phyloP scores from a whole-genome alignment of 2,113 vertebrate genomes.

The Rhynchopsitta pachyrhyncha region DNA sequence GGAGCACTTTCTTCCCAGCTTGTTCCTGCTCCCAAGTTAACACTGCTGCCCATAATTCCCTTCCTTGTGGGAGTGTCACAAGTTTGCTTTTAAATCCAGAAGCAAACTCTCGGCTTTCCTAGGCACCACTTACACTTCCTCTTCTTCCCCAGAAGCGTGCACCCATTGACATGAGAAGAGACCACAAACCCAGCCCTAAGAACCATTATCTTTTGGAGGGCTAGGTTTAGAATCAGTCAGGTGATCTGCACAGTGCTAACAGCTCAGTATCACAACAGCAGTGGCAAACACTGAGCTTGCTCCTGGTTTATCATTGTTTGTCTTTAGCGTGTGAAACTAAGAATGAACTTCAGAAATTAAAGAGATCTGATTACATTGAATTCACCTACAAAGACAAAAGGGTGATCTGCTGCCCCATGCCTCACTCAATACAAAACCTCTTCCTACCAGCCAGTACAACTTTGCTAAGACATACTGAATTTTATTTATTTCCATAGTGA shows the following conservation, averaged over 20 bases:
- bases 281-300: background rate
- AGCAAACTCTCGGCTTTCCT: background rate
- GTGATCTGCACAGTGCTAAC: rapidly evolving
- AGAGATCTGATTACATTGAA: rapidly evolving
- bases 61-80: background rate
- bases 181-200: background rate
- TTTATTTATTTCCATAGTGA: background rate
- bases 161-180: background rate
- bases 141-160: background rate
- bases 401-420: background rate
- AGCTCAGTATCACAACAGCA: background rate
- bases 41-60: background rate
- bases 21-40: background rate
- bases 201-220: rapidly evolving
- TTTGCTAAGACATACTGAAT: background rate
- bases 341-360: background rate
- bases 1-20: background rate
- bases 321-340: background rate
- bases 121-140: background rate
- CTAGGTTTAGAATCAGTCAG: background rate
- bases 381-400: background rate
- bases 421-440: background rate
- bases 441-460: background rate
- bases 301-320: background rate
- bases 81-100: background rate